Base-by-base conservation (phyloP, 2,113 vertebrate genomes). In the Rhabdornis inornatus region DNA sequence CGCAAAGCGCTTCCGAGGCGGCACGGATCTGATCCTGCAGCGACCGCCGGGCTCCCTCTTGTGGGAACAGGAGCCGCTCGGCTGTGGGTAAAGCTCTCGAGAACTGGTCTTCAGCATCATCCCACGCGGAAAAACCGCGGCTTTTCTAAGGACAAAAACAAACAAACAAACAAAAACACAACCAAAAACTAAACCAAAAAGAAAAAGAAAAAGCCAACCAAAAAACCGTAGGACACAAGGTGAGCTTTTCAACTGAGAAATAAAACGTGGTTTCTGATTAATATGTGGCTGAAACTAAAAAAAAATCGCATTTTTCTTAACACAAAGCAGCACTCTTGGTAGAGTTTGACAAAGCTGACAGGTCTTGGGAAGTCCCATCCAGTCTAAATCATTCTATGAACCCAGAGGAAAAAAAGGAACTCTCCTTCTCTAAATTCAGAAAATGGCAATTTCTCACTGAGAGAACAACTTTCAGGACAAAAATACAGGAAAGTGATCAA, bases 31-130 rank as follows among this genome's bases (percentile, higher is more conserved):
- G 10, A 23, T 8, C 7, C 49, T 68, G 39, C 60, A 0, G 74
- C 4, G 84, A 16, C 91, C 76, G 15, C 7, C 31, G 78, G 35
- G 89, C 95, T 78, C 96, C 96, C 94, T 92, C 97, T 74, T 11
- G 75, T 72, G 97, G 95, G 65, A 11, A 52, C 24, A 80, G 28
- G 6, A 72, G 35, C 27, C n/a, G 22, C 40, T 3, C 6, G 35
- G n/a, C 13, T 37, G 5, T 3, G 28, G 5, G 28, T 13, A 39
- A 40, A 42, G 10, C 27, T 42, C 47, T 13, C 4, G 4, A 0
- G 9, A 61, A 15, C 16, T 24, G 9, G 3, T 17, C 65, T 35
- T 50, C 72, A 27, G 53, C 31, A 8, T 7, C 39, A 40, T 12
- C 50, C 22, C 65, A 21, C 18, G 24, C 0, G 2, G 35, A 16